phyloP scores from a whole-genome alignment of 2,113 vertebrate genomes.

The Peromyscus californicus region DNA sequence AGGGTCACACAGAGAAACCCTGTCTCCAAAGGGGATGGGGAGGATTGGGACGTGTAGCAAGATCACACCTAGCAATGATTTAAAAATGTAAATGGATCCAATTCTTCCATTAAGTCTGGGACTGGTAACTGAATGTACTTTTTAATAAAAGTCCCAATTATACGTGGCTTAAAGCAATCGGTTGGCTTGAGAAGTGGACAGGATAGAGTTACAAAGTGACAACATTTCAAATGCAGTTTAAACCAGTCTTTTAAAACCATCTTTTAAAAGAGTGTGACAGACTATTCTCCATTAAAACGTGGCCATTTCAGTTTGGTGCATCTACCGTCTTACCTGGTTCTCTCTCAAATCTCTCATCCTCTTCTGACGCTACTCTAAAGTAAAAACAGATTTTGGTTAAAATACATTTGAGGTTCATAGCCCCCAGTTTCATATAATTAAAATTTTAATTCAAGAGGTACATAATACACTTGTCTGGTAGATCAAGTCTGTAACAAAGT shows the following conservation, averaged over 20 bases:
- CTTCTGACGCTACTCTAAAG: conserved; percentile 90
- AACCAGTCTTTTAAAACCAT: conserved; percentile 39
- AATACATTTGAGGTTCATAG: conserved; percentile 41
- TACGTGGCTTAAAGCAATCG: background rate
- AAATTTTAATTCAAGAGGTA: background rate
- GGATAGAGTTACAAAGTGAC: background rate
- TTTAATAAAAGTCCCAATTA: background rate
- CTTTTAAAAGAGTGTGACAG: conserved; percentile 17
- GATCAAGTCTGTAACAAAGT: conserved; percentile 40
- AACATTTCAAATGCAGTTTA: background rate
- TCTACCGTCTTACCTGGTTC: conserved; percentile 84
- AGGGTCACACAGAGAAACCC: background rate
- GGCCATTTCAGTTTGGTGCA: conserved; percentile 28
- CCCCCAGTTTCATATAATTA: background rate
- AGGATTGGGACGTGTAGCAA: background rate
- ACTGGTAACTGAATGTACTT: background rate
- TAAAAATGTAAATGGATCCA: background rate
- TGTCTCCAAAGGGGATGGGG: background rate
- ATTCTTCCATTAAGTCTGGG: background rate
- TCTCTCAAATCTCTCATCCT: conserved; percentile 82
- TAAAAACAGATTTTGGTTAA: conserved; percentile 67
- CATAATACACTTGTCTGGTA: background rate
- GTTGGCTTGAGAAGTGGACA: background rate
- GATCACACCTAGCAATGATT: background rate
- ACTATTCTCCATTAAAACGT: conserved; percentile 53